phyloP scores from a whole-genome alignment of 2,797 vertebrate genomes.

The Platyrinchus mystaceus region DNA sequence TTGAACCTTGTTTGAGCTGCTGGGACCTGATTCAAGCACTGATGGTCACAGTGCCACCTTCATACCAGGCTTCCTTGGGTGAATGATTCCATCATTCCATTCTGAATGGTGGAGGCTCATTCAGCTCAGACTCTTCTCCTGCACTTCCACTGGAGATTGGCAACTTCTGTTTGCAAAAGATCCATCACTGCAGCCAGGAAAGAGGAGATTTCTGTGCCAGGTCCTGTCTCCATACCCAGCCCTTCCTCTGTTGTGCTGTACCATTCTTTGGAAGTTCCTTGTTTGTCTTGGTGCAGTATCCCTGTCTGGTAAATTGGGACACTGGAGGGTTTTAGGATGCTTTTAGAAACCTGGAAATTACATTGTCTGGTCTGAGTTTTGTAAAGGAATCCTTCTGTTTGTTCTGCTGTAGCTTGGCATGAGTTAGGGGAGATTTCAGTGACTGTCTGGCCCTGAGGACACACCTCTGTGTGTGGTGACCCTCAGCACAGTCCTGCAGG shows the following conservation, averaged over 20 bases:
- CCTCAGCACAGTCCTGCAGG: neutral
- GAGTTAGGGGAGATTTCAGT: neutral
- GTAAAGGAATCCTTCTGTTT: neutral
- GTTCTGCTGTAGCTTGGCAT: neutral
- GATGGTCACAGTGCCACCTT: neutral
- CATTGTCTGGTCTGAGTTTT: neutral
- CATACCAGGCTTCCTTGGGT: fast-evolving
- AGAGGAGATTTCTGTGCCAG: neutral
- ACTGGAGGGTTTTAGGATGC: neutral
- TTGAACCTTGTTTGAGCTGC: neutral
- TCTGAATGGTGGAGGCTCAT: neutral
- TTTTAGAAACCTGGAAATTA: neutral
- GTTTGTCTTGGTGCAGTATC: neutral
- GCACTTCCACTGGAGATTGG: neutral
- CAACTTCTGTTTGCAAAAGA: neutral
- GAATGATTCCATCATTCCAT: no score
- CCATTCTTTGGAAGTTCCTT: neutral
- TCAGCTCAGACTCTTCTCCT: neutral
- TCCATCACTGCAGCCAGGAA: neutral
- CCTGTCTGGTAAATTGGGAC: neutral
- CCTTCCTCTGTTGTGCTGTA: neutral
- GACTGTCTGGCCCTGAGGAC: neutral
- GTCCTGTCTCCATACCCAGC: neutral
- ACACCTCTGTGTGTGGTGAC: neutral
- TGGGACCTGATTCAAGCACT: neutral